Evolutionary conservation across 1,140 invertebrate genomes (phyloP).

Genomic region (Metopolophium dirhodum): DNA sequence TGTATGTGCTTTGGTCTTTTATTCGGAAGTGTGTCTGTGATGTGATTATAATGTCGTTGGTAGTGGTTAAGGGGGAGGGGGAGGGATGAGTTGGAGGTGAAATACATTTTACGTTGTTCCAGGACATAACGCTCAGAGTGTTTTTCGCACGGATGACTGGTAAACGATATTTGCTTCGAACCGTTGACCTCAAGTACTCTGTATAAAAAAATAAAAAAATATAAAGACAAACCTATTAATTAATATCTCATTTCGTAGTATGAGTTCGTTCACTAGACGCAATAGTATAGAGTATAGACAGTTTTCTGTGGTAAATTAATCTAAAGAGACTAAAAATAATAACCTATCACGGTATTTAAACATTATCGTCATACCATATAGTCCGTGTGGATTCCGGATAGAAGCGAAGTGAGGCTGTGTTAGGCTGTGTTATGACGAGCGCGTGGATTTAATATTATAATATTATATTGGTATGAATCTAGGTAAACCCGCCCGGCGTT

Average conservation of each 20-base stretch:
- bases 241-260: neutral
- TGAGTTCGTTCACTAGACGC: neutral
- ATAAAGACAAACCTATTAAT: neutral
- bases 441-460: neutral
- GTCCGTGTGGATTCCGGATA: neutral
- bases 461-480: neutral
- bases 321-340: neutral
- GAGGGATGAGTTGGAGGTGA: neutral
- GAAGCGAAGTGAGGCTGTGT: neutral
- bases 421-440: neutral
- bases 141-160: slow-evolving; percentile 29
- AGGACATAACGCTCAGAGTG: neutral
- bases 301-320: neutral
- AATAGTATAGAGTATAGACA: neutral
- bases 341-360: neutral
- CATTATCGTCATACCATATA: neutral
- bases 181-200: neutral
- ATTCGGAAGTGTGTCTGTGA: neutral
- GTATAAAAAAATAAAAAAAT: neutral
- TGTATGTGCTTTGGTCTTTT: neutral
- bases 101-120: slow-evolving; percentile 9
- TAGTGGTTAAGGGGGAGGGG: neutral
- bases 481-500: no score
- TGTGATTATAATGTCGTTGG: neutral
- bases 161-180: neutral